Evolutionary conservation across 2,113 vertebrate genomes (phyloP).

Genomic region (Tupaia chinensis): DNA sequence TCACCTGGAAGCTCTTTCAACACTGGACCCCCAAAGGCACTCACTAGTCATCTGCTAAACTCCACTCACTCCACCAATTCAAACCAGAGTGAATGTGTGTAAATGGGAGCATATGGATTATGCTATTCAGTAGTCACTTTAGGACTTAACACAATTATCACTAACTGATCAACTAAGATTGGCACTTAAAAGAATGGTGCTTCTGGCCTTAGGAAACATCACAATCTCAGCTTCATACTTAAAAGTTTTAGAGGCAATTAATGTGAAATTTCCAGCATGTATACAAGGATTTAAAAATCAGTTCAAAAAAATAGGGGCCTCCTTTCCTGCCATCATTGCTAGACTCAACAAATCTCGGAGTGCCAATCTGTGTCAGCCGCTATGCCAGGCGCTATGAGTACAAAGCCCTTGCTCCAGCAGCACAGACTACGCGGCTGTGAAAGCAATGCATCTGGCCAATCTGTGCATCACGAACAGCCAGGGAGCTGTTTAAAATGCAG

Average conservation of each 20-base stretch:
- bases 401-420: neutral
- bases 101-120: neutral
- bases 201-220: neutral
- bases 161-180: neutral
- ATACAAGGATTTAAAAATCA: neutral
- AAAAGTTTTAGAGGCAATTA: neutral
- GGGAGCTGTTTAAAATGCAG: neutral
- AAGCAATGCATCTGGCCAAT: fast-evolving
- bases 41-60: neutral
- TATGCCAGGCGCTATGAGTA: neutral
- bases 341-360: neutral
- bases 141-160: neutral
- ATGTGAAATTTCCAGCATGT: neutral
- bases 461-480: neutral
- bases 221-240: neutral
- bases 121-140: neutral
- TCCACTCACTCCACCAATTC: neutral
- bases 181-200: neutral
- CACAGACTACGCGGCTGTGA: neutral
- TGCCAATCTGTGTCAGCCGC: neutral
- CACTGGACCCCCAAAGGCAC: no score
- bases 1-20: neutral
- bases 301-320: neutral
- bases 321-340: neutral
- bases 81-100: neutral